A percentile compares a stretch with the other conserved stretches of the same genome.
These are phyloP conservation scores for Globia sparganii DNA, from an alignment of 2,888 invertebrate species.

Conservation along the genomic window DNA sequence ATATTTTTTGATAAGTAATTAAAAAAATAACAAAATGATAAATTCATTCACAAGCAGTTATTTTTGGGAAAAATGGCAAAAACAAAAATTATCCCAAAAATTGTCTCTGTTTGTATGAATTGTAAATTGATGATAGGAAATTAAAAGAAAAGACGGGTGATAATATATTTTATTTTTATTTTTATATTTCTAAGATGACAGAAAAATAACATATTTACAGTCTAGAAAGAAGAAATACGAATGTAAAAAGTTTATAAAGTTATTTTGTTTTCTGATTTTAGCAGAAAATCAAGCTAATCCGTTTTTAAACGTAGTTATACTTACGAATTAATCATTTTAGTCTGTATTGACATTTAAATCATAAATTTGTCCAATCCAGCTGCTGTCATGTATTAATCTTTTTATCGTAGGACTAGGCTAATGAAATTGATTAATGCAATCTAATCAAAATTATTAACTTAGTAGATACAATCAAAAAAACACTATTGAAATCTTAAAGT, in stretches of 20 bases:
- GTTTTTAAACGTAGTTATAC: not conserved
- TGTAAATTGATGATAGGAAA: not conserved
- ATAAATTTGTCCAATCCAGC: slow-evolving; percentile 36
- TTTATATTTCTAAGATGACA: not conserved
- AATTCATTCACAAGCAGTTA: not conserved
- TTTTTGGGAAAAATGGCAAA: not conserved
- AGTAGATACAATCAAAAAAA: slow-evolving; percentile 4
- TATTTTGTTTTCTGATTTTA: not conserved
- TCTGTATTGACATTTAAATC: not conserved
- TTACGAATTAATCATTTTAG: not conserved
- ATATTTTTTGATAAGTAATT: too few species aligned
- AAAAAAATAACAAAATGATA: not conserved
- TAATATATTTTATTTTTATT: too few species aligned
- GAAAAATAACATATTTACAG: not conserved
- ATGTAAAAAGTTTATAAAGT: not conserved
- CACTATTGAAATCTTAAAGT: slow-evolving; percentile 5
- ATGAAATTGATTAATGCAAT: slow-evolving; percentile 31
- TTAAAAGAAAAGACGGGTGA: not conserved
- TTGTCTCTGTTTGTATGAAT: not conserved
- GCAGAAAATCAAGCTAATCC: not conserved
- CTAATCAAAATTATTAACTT: slow-evolving; percentile 37
- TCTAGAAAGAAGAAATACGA: not conserved
- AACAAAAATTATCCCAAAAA: not conserved
- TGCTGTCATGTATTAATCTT: slow-evolving; percentile 12
- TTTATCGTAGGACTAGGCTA: slow-evolving; percentile 22